Base-by-base conservation (phyloP, 2,113 vertebrate genomes). In the Albula goreensis region DNA sequence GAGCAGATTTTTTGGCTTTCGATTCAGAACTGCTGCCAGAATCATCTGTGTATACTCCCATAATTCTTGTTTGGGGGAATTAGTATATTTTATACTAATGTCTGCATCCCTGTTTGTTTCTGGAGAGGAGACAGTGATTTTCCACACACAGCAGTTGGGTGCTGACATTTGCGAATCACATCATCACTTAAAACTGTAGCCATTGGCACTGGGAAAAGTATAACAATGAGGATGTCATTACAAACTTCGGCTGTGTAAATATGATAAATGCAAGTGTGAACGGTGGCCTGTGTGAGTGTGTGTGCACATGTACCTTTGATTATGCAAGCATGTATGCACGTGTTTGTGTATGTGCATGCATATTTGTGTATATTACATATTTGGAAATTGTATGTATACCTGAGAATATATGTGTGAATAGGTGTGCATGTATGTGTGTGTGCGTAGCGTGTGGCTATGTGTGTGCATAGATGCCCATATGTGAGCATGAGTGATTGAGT, bases 1-100 rank as follows among this genome's bases (percentile, higher is more conserved):
- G 63, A n/a, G 63, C 63, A n/a, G 63, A 60, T 70, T 70, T 70
- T 70, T 70, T 70, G 70, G 70, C 70, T 31, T 74, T 74, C 9
- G 9, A 9, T 31, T 74, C n/a, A 31, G n/a, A n/a, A 74, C n/a
- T 74, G 9, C 70, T 31, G 5, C 5, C 70, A 74, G 6, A 74
- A n/a, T 31, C n/a, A 22, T 74, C 70, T n/a, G 22, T 1, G 25
- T 31, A 9, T 31, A 74, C 2, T 74, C 70, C 25, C 70, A 31
- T 31, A 74, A 6, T 74, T n/a, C 17, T 74, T 31, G 19, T 63
- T 19, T 63, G 10, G 60, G n/a, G n/a, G 70, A 9, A 74, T 74
- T 74, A 74, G 70, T 74, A 31, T 10, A 66, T 31, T 74, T 31
- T 74, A 22, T 74, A 10, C 70, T 31, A 2, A 74, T 74, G 70